Evolutionary conservation across 2,797 vertebrate genomes (phyloP), one percentile per base, ranked within the genome.

Genomic region (Catostomus latipinnis): DNA sequence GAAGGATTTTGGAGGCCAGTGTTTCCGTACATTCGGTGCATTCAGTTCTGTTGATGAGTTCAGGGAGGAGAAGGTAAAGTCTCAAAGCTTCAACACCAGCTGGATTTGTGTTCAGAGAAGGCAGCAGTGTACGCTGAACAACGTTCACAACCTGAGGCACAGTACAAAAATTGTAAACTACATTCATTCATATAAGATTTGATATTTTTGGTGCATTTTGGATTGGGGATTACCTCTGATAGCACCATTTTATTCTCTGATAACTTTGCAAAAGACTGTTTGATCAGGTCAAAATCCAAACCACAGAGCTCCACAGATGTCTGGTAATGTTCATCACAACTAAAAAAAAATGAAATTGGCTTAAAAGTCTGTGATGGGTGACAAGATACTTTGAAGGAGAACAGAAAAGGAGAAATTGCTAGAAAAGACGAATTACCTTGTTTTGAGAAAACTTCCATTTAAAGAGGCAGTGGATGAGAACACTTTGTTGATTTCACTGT

Each of bases 381-480:
- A 52, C 11, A 52, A 0, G 22, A 6, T 53, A 11, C 6, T 22
- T 6, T 43, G 43, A 0, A 48, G 0, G 22, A 18, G 16, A 18
- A 18, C 16, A 74, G 6, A 50, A 6, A 0, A 48, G 0, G 22
- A n/a, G 2, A 4, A 0, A n/a, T 69, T 0, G 71, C 1, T 11
- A 43, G 5, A 45, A 0, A 46, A 13, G 0, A 68, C n/a, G 6
- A 6, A 0, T 13, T 12, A 96, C 96, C 94, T 94, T 90, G 85
- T 88, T 9, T 90, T 87, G 67, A 95, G 87, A 84, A 97, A 97
- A 83, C 94, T 95, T 85, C 88, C 90, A 7, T 92, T 96, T 79
- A 96, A 61, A 87, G 90, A 92, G 34, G 93, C 93, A 50, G 90
- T 88, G 45, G 93, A 95, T 63, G 95, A 95, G 86, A 96, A 95